Conservation (phyloP, 2,113 vertebrate genomes). For the Rousettus leschenaultii region DNA sequence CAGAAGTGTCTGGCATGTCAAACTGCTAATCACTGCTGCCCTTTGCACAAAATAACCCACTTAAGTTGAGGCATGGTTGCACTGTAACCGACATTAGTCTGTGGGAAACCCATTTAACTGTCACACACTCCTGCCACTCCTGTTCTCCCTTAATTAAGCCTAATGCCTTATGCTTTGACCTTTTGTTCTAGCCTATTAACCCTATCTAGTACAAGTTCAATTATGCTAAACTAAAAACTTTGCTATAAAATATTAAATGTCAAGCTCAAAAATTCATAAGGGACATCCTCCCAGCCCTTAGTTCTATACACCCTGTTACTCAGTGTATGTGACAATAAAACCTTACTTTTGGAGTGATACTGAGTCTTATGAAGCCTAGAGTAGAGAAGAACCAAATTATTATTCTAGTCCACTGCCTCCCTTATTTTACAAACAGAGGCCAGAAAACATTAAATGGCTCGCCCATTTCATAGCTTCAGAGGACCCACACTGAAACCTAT, state of each 20-base stretch:
- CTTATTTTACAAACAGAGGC: background rate
- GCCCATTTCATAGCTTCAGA: background rate
- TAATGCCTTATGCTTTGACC: constrained; percentile 89
- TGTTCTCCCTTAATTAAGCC: constrained; percentile 89
- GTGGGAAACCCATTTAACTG: constrained; percentile 90
- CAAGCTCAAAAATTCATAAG: constrained; percentile 63
- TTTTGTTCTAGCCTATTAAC: constrained; percentile 88
- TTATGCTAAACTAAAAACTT: constrained; percentile 85
- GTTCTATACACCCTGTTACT: constrained; percentile 24
- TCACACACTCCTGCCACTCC: constrained; percentile 86
- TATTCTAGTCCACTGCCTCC: background rate
- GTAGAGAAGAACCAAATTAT: background rate
- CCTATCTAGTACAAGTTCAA: constrained; percentile 86
- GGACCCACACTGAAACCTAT: background rate
- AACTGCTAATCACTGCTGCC: constrained; percentile 89
- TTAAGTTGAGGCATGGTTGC: constrained; percentile 93
- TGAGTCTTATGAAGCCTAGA: background rate
- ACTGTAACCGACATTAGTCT: constrained; percentile 87
- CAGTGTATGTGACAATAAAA: background rate
- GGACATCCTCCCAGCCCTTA: constrained; percentile 37
- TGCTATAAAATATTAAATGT: constrained; percentile 82
- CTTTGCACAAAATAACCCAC: constrained; percentile 91
- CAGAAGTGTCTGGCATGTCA: constrained; percentile 95
- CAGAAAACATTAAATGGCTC: background rate
- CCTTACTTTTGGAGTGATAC: background rate